A percentile compares a stretch with the other conserved stretches of the same genome.
phyloP scores from a whole-genome alignment of 2,888 invertebrate genomes.

The Tanaodytes sp. region DNA sequence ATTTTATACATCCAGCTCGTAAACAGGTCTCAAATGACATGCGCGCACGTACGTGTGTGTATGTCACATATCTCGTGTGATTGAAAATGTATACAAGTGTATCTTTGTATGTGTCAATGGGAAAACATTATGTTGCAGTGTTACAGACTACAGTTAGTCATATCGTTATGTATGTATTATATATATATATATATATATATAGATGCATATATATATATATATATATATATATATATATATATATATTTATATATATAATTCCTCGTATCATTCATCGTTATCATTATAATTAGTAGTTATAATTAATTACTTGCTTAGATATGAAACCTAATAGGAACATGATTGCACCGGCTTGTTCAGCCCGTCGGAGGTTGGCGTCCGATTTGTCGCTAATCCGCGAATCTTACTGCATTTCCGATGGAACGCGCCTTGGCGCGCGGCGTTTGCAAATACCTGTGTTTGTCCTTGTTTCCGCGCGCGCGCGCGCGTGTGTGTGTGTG shows the following conservation, averaged over 20 bases:
- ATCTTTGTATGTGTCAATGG: constrained; percentile 57
- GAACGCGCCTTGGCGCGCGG: too few relatives aligned
- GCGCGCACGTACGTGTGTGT: constrained; percentile 52
- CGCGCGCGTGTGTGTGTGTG: background rate
- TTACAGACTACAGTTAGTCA: constrained; percentile 70
- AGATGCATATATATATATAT: constrained; percentile 61
- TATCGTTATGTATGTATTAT: constrained; percentile 60
- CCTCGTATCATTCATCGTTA: constrained; percentile 72
- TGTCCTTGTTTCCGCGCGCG: too few relatives aligned
- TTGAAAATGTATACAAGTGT: constrained; percentile 58
- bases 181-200: too few relatives aligned
- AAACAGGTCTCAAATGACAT: constrained; percentile 55
- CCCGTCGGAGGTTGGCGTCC: constrained; percentile 63
- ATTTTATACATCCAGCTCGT: constrained; percentile 56
- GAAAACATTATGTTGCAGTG: constrained; percentile 66
- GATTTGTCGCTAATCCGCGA: constrained; percentile 22
- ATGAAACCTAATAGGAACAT: constrained; percentile 74
- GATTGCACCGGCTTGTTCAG: constrained; percentile 70
- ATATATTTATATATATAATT: constrained; percentile 63
- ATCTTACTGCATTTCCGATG: too few relatives aligned
- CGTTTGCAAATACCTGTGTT: too few relatives aligned
- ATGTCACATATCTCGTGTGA: constrained; percentile 53
- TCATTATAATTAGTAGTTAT: constrained; percentile 72
- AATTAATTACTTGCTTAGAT: constrained; percentile 73
- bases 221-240: constrained; percentile 70